Evolutionary conservation across 1,140 invertebrate species (phyloP).

Genomic region (Metopolophium dirhodum): DNA sequence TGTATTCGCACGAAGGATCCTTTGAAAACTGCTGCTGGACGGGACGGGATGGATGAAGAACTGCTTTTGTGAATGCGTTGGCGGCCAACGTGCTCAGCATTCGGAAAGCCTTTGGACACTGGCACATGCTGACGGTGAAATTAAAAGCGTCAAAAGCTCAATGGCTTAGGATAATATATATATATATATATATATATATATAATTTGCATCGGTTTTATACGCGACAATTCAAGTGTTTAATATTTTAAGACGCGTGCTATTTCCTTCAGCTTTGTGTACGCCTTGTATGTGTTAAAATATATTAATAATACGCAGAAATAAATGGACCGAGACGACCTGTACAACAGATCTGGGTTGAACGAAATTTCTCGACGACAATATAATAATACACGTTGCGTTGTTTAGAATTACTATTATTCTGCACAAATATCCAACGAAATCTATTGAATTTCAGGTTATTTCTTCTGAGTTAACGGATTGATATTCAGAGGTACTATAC

Average conservation of each 20-base stretch:
- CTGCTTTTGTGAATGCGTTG: background rate
- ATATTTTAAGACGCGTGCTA: slow-evolving; percentile 1
- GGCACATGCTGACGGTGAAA: slow-evolving; percentile 4
- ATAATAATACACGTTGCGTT: background rate
- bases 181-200: background rate
- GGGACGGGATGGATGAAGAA: background rate
- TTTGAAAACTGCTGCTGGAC: background rate
- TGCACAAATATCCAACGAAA: background rate
- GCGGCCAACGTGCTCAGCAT: background rate
- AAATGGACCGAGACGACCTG: background rate
- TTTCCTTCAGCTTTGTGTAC: background rate
- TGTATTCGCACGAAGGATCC: background rate
- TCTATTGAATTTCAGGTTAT: background rate
- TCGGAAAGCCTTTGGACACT: slow-evolving; percentile 13
- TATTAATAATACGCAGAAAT: background rate
- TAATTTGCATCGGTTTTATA: background rate
- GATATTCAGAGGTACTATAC: background rate
- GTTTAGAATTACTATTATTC: background rate
- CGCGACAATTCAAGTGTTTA: background rate
- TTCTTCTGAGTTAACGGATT: background rate
- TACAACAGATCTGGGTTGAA: background rate
- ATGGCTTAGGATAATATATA: slow-evolving; percentile 1
- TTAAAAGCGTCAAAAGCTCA: background rate
- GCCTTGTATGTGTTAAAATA: background rate
- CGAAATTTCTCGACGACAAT: background rate